Conservation (phyloP, 2,888 invertebrate genomes). For the Buathra laborator region DNA sequence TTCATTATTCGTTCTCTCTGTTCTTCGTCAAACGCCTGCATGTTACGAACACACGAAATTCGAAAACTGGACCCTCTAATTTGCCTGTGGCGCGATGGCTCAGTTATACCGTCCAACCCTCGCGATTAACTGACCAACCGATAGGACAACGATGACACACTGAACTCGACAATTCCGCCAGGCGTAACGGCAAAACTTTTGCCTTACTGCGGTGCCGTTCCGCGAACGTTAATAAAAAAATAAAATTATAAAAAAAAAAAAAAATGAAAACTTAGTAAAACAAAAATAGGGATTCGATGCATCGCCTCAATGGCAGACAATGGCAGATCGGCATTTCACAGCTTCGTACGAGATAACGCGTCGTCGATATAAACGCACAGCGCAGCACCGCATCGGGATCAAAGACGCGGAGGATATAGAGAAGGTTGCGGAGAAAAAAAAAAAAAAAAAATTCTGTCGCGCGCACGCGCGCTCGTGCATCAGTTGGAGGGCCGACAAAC, state of each 20-base stretch:
- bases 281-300: neutral
- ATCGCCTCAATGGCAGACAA: neutral
- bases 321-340: slow-evolving; percentile 13
- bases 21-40: slow-evolving; percentile 51
- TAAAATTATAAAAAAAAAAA: neutral
- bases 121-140: slow-evolving; percentile 47
- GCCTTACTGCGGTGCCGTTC: neutral
- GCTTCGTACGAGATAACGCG: slow-evolving; percentile 34
- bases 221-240: neutral
- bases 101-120: neutral
- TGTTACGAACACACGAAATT: slow-evolving; percentile 74
- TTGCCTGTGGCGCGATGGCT: slow-evolving; percentile 77
- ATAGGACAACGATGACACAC: slow-evolving; percentile 29
- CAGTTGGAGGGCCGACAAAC: slow-evolving; percentile 70
- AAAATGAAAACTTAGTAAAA: too few relatives aligned
- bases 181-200: slow-evolving; percentile 12
- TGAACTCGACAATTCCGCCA: slow-evolving; percentile 32
- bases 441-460: slow-evolving; percentile 56
- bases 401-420: slow-evolving; percentile 3
- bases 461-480: slow-evolving; percentile 27
- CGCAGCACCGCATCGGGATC: neutral
- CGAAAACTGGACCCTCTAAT: slow-evolving; percentile 82
- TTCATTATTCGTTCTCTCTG: slow-evolving; percentile 58
- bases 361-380: slow-evolving; percentile 45
- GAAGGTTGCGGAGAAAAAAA: slow-evolving; percentile 31